Evolutionary conservation across 1,140 invertebrate species (phyloP), one percentile per base, ranked within the genome.

Genomic region (Drosophila elegans): DNA sequence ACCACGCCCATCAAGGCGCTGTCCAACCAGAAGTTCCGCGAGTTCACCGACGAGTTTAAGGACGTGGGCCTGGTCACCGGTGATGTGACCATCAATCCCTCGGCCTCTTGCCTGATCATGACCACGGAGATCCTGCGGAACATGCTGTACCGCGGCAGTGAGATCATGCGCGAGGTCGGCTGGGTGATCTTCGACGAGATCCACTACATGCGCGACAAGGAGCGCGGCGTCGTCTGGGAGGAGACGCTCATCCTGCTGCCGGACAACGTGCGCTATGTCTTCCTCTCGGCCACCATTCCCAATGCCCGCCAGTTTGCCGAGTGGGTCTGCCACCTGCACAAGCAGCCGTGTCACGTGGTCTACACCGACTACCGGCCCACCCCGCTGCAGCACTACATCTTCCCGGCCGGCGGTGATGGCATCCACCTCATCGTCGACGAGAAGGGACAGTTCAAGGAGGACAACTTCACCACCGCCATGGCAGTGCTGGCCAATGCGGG

Each of bases 131-230:
- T 99, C 95, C 94, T 99, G 56, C 93, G 99, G 75, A 99, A 98
- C 88, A 99, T 99, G 99, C 93, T 99, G 21, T 99, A 99, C 90
- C 94, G 98, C 92, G 99, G 99, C 59, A 99, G 98, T 41, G 98
- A 99, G 94, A 94, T 98, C 9, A 99, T 99, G 96, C 94, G 98
- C 77, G 99, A 99, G 95, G 98, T 99, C 4, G 99, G 98, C 49
- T 99, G 99, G 99, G 99, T 99, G 9, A 94, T 99, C 54, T 99
- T 99, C 94, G 99, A 99, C 93, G 99, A 99, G 94, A 99, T 99
- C 91, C 99, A 99, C 94, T 99, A 99, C 92, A 99, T 99, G 99
- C 94, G 99, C 92, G 98, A 99, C 89, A 99, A 99, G 94, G 98
- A 99, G 93, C 94, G 99, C 93, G 99, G 99, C 48, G 98, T 99